Conservation (phyloP, 2,888 invertebrate species). For the Scaptodrosophila latifasciaeformis region DNA sequence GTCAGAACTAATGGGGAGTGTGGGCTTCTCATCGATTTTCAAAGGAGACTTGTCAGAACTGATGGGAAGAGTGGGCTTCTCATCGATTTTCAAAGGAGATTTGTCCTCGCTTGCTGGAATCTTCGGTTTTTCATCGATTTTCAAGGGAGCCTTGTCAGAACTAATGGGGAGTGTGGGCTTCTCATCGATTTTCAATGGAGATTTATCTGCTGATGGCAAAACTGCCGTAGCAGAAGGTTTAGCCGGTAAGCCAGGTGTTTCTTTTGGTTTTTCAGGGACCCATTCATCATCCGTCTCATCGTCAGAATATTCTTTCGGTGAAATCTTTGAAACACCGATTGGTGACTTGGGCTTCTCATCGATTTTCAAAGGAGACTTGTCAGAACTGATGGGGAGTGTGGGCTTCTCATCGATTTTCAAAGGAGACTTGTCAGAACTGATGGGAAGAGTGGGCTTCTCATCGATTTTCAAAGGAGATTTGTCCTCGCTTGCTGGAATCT, state of each 20-base stretch:
- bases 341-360: background rate
- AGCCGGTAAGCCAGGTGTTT: no score
- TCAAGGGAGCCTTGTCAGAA: no score
- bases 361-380: background rate
- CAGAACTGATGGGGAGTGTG: background rate
- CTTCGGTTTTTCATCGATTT: background rate
- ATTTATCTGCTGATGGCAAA: no score
- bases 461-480: conserved; percentile 1
- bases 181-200: no score
- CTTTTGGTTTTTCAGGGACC: no score
- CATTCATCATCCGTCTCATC: conserved; percentile 2
- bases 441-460: background rate
- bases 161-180: no score
- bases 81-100: no score
- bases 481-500: background rate
- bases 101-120: no score
- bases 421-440: conserved; percentile 1
- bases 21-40: background rate
- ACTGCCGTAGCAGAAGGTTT: no score
- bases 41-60: background rate
- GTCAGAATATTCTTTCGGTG: background rate
- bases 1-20: background rate
- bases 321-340: background rate
- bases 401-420: background rate
- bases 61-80: no score